Base-by-base conservation (phyloP, 2,113 vertebrate genomes). In the Mus pahari region DNA sequence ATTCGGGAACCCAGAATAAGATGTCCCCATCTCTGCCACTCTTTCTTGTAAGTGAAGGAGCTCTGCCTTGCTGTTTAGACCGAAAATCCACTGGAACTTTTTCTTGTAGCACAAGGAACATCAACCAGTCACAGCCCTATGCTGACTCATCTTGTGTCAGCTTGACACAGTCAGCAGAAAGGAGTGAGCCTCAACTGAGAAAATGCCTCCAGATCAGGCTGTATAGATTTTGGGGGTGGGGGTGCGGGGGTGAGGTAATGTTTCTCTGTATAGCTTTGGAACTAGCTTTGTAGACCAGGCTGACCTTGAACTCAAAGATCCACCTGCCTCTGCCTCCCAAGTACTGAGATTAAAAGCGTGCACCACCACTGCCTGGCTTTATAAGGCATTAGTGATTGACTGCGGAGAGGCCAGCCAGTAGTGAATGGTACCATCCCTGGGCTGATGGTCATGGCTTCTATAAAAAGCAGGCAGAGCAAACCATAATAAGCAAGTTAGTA, bases 81-180 rank as follows among this genome's bases (percentile, higher is more conserved):
- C 64, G 86, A 88, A 93, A 24, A 36, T 88, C 39, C 73, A n/a
- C 82, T 93, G 36, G 62, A 70, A 91, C 11, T 55, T 92, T 90
- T 66, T 82, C 33, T 82, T 74, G 1, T 45, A 86, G 71, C 68
- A 75, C 75, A 90, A 60, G 55, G 33, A 64, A 91, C 55, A 50
- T 17, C 62, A 26, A 53, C 33, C 42, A 86, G 20, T 75, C 60
- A 79, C 71, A 91, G 42, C 50, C 78, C 11, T 75, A 53, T 74
- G 39, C 5, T 83, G 12, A 70, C 14, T 24, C 19, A 5, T n/a
- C 36, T 20, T n/a, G 36, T 53, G 22, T 22, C 78, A 55, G 12
- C 78, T 81, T 24, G 77, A 12, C 33, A 58, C 50, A 55, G 33
- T 36, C 36, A 79, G 20, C 50, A 20, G 9, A 55, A 31, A 78